These are phyloP conservation scores for Nasonia oneida DNA, from an alignment of 2,888 invertebrate species.

Conservation along the genomic window DNA sequence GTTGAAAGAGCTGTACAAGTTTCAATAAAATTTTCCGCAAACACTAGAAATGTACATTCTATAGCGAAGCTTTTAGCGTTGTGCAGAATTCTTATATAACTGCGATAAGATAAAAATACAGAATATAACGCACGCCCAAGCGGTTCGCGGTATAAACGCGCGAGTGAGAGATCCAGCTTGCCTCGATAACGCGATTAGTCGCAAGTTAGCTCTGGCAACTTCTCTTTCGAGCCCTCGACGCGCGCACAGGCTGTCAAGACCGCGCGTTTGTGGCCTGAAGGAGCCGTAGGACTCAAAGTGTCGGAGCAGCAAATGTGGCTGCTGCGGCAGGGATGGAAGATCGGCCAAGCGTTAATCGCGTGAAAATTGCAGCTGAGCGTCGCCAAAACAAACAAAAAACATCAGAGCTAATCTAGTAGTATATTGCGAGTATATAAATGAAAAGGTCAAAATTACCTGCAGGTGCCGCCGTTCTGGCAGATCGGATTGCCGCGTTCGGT, in stretches of 20 bases:
- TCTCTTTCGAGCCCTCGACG: neutral
- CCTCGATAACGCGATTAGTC: neutral
- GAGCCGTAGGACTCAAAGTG: neutral
- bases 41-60: too few relatives aligned
- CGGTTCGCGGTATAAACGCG: too few relatives aligned
- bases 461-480: constrained; percentile 91
- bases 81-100: too few relatives aligned
- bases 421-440: neutral
- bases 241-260: too few relatives aligned
- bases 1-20: too few relatives aligned
- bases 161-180: neutral
- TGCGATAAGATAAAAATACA: too few relatives aligned
- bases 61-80: too few relatives aligned
- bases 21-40: too few relatives aligned
- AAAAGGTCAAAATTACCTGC: constrained; percentile 83
- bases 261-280: too few relatives aligned
- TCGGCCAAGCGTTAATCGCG: neutral
- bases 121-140: too few relatives aligned
- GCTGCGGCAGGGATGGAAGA: neutral
- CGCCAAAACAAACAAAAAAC: too few relatives aligned
- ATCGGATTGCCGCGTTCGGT: constrained; percentile 82
- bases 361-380: neutral
- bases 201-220: neutral
- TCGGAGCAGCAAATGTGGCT: neutral
- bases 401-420: too few relatives aligned